Evolutionary conservation across 2,113 vertebrate genomes (phyloP), one percentile per base, ranked within the genome.

Genomic region (Synchiropus splendidus): DNA sequence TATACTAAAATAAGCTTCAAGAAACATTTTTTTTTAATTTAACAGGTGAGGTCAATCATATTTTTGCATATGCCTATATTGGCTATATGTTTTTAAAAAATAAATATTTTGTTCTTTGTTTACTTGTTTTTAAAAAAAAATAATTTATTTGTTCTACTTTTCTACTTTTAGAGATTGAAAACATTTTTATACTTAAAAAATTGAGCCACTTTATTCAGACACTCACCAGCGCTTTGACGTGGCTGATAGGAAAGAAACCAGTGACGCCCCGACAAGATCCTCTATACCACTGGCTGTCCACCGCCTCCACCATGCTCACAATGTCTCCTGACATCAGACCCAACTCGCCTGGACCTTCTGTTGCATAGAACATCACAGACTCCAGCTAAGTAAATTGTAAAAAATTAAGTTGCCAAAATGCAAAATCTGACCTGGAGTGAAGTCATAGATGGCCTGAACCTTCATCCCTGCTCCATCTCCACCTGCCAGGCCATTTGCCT

Each of bases 211-310:
- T 27, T 4, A 27, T 27, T 31, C 12, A 5, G 3, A 12, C 2
- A 17, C 30, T 72, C 81, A 98, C 95, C 79, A 95, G 45, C 21
- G 89, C 73, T 88, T 85, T 84, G 65, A 89, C 86, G 16, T 89
- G 88, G 80, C 36, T 92, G 60, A 87, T 64, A 27, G 95, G 94
- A 80, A 99, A 97, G 54, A 90, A 82, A 10, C 95, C 95, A 9
- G 77, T 81, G 45, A 58, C 69, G 53, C 85, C 88, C 64, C 79
- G 78, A 47, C 86, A 90, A 51, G 81, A 90, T 17, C 94, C 95
- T 69, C 70, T 79, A 78, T 91, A 98, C 95, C 95, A 99, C 31
- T 94, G 85, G 0, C 45, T 11, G 78, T 94, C 89, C 21, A 97
- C 64, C 63, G 85, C 87, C 80, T 95, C 90, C 69, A 94, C 77